Evolutionary conservation across 1,140 invertebrate species (phyloP).

Genomic region (Zaprionus davidi): DNA sequence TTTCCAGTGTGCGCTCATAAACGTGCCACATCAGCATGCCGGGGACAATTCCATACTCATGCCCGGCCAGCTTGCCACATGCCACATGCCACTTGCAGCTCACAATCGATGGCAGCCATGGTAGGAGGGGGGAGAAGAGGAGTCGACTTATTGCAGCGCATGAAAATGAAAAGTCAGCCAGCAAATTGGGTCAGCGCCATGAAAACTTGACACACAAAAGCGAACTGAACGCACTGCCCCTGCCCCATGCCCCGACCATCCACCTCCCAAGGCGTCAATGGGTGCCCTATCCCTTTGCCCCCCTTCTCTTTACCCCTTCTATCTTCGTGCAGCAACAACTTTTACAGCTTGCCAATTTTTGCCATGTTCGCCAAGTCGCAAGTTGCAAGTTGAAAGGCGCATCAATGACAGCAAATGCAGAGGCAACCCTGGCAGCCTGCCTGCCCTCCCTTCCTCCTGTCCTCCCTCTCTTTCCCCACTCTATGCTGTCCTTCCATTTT

Average conservation of each 20-base stretch:
- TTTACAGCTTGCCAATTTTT: slow-evolving; percentile 64
- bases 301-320: accelerated
- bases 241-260: not conserved
- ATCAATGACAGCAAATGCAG: slow-evolving; percentile 68
- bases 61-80: slow-evolving; percentile 14
- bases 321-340: slow-evolving; percentile 16
- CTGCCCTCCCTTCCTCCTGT: not conserved
- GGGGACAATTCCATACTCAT: slow-evolving; percentile 28
- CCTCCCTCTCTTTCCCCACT: not conserved
- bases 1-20: slow-evolving; percentile 63
- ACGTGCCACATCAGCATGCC: slow-evolving; percentile 68
- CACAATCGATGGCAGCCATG: slow-evolving; percentile 13
- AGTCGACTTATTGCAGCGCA: slow-evolving; percentile 48
- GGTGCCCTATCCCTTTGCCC: not conserved
- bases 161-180: slow-evolving; percentile 72
- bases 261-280: not conserved
- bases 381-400: slow-evolving; percentile 48
- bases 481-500: not conserved
- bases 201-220: slow-evolving; percentile 73
- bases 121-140: not conserved
- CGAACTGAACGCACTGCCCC: slow-evolving; percentile 15
- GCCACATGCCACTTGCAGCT: slow-evolving; percentile 5
- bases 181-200: slow-evolving; percentile 68
- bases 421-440: not conserved
- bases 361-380: slow-evolving; percentile 57